These are phyloP conservation scores for Isoperla grammatica DNA, from an alignment of 2,888 invertebrate genomes.

Conservation along the genomic window DNA sequence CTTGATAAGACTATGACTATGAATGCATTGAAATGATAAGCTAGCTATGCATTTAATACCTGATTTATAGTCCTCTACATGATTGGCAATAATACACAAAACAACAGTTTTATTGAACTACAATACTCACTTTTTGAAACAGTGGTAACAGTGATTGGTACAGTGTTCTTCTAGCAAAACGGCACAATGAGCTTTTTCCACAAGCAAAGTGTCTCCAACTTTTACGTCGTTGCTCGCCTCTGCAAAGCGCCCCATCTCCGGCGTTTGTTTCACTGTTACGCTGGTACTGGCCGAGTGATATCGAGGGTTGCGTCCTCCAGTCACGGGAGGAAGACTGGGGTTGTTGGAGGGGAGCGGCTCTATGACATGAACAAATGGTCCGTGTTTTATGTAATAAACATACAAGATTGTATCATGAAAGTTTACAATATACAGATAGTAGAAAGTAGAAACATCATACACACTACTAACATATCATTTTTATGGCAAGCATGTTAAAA, in stretches of 20 bases:
- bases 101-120: no score
- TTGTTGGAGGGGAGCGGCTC: not conserved
- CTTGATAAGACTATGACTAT: no score
- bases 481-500: no score
- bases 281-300: slow-evolving; percentile 58
- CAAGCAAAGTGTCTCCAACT: slow-evolving; percentile 65
- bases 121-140: slow-evolving; percentile 59
- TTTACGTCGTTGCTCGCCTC: slow-evolving; percentile 61
- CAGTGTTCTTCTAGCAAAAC: slow-evolving; percentile 63
- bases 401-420: not conserved
- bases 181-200: slow-evolving; percentile 67
- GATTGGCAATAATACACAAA: no score
- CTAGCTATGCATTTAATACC: no score
- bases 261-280: slow-evolving; percentile 57
- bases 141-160: slow-evolving; percentile 65
- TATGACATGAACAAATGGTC: not conserved
- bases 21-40: no score
- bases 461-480: no score
- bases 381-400: not conserved
- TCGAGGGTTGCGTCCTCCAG: slow-evolving; percentile 42
- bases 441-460: no score
- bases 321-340: not conserved
- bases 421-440: not conserved
- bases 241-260: slow-evolving; percentile 64
- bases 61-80: no score